phyloP scores from a whole-genome alignment of 2,113 vertebrate species.

The Labrus mixtus region DNA sequence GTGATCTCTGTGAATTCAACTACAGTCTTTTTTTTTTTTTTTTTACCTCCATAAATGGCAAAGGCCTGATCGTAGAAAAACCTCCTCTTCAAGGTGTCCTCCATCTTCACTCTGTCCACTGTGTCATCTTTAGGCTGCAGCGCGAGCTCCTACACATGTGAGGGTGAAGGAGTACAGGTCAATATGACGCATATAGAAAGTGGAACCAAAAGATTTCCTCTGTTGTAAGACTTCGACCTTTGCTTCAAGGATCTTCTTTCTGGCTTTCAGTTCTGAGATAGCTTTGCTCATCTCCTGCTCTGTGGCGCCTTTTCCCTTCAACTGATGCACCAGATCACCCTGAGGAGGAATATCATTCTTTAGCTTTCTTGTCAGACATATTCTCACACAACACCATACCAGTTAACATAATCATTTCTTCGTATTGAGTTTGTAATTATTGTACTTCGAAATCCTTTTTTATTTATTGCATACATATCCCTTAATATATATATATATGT shows the following conservation, averaged over 20 bases:
- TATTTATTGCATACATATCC: too few species aligned
- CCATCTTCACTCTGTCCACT: slow-evolving; percentile 96
- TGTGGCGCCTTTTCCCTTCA: slow-evolving; percentile 93
- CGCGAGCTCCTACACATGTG: slow-evolving; percentile 87
- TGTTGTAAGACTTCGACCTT: slow-evolving; percentile 84
- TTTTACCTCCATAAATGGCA: slow-evolving; percentile 97
- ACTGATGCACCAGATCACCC: slow-evolving; percentile 94
- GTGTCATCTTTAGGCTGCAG: slow-evolving; percentile 97
- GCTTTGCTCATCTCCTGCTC: slow-evolving; percentile 93
- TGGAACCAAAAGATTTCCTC: not conserved
- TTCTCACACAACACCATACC: not conserved
- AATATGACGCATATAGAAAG: not conserved
- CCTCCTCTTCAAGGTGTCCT: slow-evolving; percentile 97
- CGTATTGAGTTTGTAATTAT: not conserved
- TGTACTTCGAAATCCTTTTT: not conserved
- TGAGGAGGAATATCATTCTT: slow-evolving; percentile 46
- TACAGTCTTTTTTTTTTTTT: not conserved
- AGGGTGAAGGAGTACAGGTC: not conserved
- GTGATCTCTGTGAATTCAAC: not conserved
- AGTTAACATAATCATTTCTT: not conserved
- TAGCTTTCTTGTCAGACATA: not conserved
- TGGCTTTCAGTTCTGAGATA: slow-evolving; percentile 94
- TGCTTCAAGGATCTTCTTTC: slow-evolving; percentile 92
- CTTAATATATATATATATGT: too few species aligned
- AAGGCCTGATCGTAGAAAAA: slow-evolving; percentile 99